Conservation (phyloP, 2,888 invertebrate species). For the Melieria crassipennis region DNA sequence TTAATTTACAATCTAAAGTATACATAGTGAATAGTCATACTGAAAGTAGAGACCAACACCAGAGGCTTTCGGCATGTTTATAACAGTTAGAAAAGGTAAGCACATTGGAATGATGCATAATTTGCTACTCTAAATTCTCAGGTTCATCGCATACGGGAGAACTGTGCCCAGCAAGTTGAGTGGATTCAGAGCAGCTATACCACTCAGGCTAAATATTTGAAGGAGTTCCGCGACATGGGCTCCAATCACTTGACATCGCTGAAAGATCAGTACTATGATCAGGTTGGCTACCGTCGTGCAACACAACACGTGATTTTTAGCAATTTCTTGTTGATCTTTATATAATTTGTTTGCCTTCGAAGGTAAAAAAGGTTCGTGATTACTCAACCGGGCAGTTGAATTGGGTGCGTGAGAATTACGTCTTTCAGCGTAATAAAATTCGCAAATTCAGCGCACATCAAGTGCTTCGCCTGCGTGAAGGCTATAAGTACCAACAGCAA, state of each 20-base stretch:
- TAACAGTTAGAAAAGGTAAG: too few relatives aligned
- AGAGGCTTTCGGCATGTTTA: too few relatives aligned
- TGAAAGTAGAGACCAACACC: too few relatives aligned
- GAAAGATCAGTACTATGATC: slow-evolving; percentile 91
- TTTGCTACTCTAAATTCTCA: slow-evolving; percentile 51
- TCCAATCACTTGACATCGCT: slow-evolving; percentile 86
- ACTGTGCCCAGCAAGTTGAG: slow-evolving; percentile 93
- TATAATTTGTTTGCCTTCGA: slow-evolving; percentile 47
- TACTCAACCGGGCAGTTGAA: slow-evolving; percentile 91
- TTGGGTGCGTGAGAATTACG: slow-evolving; percentile 95
- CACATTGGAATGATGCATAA: too few relatives aligned
- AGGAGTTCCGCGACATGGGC: slow-evolving; percentile 91
- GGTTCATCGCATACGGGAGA: slow-evolving; percentile 91
- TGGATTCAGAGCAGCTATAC: slow-evolving; percentile 93
- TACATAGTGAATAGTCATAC: too few relatives aligned
- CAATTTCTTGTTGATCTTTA: background rate
- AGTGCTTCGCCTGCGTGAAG: slow-evolving; percentile 86
- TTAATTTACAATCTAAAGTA: too few relatives aligned
- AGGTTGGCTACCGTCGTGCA: slow-evolving; percentile 69
- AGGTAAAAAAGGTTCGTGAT: slow-evolving; percentile 91
- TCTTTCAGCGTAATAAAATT: slow-evolving; percentile 93
- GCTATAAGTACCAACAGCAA: slow-evolving; percentile 96
- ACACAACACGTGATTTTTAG: too few relatives aligned
- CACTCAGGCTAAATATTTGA: slow-evolving; percentile 84
- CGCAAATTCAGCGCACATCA: slow-evolving; percentile 95